Conservation (phyloP, 2,888 invertebrate species). For the Crioceris asparagi region DNA sequence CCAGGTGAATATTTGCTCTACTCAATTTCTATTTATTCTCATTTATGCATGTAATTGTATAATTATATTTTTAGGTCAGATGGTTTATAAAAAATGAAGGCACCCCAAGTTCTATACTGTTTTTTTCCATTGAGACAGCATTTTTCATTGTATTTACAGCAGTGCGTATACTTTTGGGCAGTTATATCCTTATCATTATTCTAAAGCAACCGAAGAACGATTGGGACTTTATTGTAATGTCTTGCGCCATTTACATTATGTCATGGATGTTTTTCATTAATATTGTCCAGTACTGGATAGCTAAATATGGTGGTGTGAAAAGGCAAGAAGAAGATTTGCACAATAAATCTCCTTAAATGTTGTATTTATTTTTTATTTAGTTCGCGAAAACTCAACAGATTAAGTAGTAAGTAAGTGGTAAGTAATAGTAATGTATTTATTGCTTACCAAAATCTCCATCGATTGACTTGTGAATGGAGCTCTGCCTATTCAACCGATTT, state of each 20-base stretch:
- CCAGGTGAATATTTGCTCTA: no score
- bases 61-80: no score
- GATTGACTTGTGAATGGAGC: no score
- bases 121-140: constrained; percentile 39
- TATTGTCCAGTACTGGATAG: constrained; percentile 27
- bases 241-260: constrained; percentile 29
- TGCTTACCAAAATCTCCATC: no score
- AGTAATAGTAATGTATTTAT: no score
- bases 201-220: constrained; percentile 38
- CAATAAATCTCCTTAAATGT: constrained; percentile 4
- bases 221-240: constrained; percentile 29
- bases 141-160: constrained; percentile 43
- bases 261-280: constrained; percentile 33
- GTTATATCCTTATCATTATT: constrained; percentile 39
- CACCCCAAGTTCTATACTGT: constrained; percentile 38
- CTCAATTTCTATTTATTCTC: no score
- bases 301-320: constrained; percentile 20
- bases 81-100: constrained; percentile 50
- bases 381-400: no score
- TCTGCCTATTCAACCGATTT: constrained; percentile 40
- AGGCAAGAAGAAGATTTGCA: constrained; percentile 3
- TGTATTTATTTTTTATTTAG: neutral
- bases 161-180: constrained; percentile 44
- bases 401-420: no score
- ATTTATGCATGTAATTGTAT: no score